Evolutionary conservation across 2,888 invertebrate species (phyloP).

Genomic region (Acheta domesticus): DNA sequence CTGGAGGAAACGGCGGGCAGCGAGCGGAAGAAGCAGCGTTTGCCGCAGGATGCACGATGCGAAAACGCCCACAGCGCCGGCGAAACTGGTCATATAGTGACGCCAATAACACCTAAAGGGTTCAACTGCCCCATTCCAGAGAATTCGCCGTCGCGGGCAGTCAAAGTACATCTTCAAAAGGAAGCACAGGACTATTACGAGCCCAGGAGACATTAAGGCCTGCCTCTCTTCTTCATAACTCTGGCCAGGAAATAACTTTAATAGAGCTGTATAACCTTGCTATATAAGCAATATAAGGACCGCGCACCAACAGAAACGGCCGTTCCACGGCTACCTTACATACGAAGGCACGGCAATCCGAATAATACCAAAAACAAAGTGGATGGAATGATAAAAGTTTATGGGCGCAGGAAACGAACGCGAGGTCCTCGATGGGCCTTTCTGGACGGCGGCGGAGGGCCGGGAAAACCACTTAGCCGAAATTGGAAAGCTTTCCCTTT

Average conservation of each 20-base stretch:
- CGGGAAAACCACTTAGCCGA: background rate
- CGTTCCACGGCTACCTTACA: background rate
- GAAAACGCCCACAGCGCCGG: background rate
- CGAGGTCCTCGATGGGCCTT: too few relatives aligned
- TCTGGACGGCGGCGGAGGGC: background rate
- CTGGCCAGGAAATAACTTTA: background rate
- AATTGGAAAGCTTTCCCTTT: background rate
- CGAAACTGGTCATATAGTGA: background rate
- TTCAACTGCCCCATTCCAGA: background rate
- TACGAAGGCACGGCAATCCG: background rate
- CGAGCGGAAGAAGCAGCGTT: background rate
- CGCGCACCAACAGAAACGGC: background rate
- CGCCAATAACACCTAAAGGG: constrained; percentile 3
- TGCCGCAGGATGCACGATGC: background rate
- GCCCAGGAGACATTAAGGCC: background rate
- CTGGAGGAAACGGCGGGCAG: background rate
- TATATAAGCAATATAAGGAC: background rate
- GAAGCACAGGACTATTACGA: background rate
- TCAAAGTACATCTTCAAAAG: background rate
- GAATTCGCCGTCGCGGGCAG: background rate
- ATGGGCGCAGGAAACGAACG: background rate
- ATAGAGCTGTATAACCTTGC: background rate
- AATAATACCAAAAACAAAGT: constrained; percentile 6
- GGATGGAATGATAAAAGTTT: background rate
- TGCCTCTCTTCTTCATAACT: constrained; percentile 5